phyloP scores from a whole-genome alignment of 2,797 vertebrate species.

The Enteromius radiatus region DNA sequence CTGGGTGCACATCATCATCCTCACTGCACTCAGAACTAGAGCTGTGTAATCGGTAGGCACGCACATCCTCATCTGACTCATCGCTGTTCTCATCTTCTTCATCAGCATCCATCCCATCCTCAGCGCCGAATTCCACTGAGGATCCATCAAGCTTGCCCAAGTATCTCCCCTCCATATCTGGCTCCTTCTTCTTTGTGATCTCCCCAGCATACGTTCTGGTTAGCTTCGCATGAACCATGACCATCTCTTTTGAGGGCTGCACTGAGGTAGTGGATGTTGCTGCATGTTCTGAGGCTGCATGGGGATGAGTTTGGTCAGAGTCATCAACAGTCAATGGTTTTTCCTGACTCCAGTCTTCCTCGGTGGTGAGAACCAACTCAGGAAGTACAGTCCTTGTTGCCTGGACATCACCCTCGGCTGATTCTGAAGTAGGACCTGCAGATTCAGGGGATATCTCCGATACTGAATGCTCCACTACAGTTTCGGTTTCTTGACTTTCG shows the following conservation, averaged over 20 bases:
- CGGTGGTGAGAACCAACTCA: slow-evolving; percentile 51
- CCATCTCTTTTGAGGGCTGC: slow-evolving; percentile 57
- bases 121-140: slow-evolving; percentile 74
- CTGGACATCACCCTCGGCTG: slow-evolving; percentile 28
- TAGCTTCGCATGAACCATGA: slow-evolving; percentile 73
- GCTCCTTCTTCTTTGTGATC: slow-evolving; percentile 88
- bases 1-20: slow-evolving; percentile 79
- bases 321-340: slow-evolving; percentile 59
- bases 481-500: slow-evolving; percentile 30
- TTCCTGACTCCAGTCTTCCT: slow-evolving; percentile 57
- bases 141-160: slow-evolving; percentile 83
- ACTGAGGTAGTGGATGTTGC: slow-evolving; percentile 52
- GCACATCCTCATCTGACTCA: slow-evolving; percentile 91
- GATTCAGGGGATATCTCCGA: slow-evolving; percentile 53
- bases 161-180: slow-evolving; percentile 92
- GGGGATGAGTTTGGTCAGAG: slow-evolving; percentile 37
- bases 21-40: slow-evolving; percentile 91
- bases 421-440: slow-evolving; percentile 38
- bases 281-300: slow-evolving; percentile 31
- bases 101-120: slow-evolving; percentile 91
- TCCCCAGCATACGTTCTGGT: slow-evolving; percentile 79
- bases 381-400: slow-evolving; percentile 16
- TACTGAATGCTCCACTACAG: slow-evolving; percentile 44
- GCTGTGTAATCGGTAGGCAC: slow-evolving; percentile 86
- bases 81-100: slow-evolving; percentile 98